phyloP scores from a whole-genome alignment of 2,888 invertebrate genomes.

The Tricholauxania praeusta region DNA sequence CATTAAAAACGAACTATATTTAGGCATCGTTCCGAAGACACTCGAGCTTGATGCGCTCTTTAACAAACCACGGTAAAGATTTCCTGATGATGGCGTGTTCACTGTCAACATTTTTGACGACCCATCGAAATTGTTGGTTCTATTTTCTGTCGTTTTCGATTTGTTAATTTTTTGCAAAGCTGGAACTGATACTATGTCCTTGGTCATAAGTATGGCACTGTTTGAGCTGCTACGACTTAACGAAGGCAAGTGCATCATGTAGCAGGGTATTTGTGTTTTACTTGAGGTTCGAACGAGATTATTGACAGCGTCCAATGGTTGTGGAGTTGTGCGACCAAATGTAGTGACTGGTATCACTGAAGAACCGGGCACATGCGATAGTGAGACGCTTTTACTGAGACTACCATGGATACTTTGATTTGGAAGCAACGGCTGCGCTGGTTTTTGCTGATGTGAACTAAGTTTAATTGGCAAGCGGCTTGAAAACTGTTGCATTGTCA shows the following conservation, averaged over 20 bases:
- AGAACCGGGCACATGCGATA: constrained; percentile 61
- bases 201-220: constrained; percentile 60
- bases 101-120: constrained; percentile 15
- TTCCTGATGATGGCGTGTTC: constrained; percentile 34
- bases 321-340: background rate
- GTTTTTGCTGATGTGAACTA: constrained; percentile 22
- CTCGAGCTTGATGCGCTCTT: constrained; percentile 68
- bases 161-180: constrained; percentile 30
- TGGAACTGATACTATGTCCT: constrained; percentile 34
- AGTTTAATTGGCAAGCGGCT: constrained; percentile 61
- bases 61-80: constrained; percentile 53
- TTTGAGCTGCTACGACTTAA: constrained; percentile 67
- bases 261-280: constrained; percentile 66
- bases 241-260: constrained; percentile 63
- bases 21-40: constrained; percentile 54
- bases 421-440: background rate
- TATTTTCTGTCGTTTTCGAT: constrained; percentile 24
- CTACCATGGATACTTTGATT: constrained; percentile 22
- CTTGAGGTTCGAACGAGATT: constrained; percentile 57
- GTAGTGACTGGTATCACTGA: constrained; percentile 26
- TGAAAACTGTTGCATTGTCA: constrained; percentile 30
- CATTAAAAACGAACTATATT: constrained; percentile 55
- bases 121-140: constrained; percentile 30
- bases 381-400: constrained; percentile 65
- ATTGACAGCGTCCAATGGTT: background rate